Base-by-base conservation (phyloP, 2,797 vertebrate genomes). In the Myotis findleyi region DNA sequence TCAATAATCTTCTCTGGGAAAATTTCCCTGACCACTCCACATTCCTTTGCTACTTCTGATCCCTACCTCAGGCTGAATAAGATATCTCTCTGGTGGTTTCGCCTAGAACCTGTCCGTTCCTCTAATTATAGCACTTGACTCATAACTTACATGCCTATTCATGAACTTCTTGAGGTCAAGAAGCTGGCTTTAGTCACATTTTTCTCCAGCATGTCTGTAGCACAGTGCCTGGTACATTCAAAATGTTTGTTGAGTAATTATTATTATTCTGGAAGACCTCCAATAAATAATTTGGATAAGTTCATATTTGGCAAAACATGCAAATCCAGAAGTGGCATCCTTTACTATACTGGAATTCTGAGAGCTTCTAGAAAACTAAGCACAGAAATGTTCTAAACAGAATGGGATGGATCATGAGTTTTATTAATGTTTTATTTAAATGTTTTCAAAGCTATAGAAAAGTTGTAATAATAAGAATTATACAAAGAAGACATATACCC, bases 31-130 rank as follows among this genome's bases (percentile, higher is more conserved):
- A 77, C 62, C 36, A 87, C 16, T 81, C 85, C 41, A 92, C 76
- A 53, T 93, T 96, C 77, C 55, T 97, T 91, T 92, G 59, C 66
- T 94, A 62, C 55, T 33, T 89, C 59, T 81, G 66, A 81, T 47
- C 27, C 47, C 38, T 20, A 84, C 59, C 16, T 38, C 3, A n/a
- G 21, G 16, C 17, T 94, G 55, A 94, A 90, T 64, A 94, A 92
- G 49, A 12, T 87, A 80, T 62, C 30, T 90, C 18, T 77, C 55
- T 87, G 93, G 91, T 87, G 85, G 47, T 30, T 90, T 95, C 49
- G 80, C n/a, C 36, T 69, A 92, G 73, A 82, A 87, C 47, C 16
- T 82, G 20, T 47, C 17, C 76, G 88, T 83, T 82, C 71, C 69
- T 89, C 8, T 93, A 93, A 89, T 82, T 89, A 95, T 7, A 97